A percentile compares a stretch with the other conserved stretches of the same genome.
phyloP scores from a whole-genome alignment of 2,888 invertebrate species.

The Netelia melanura region DNA sequence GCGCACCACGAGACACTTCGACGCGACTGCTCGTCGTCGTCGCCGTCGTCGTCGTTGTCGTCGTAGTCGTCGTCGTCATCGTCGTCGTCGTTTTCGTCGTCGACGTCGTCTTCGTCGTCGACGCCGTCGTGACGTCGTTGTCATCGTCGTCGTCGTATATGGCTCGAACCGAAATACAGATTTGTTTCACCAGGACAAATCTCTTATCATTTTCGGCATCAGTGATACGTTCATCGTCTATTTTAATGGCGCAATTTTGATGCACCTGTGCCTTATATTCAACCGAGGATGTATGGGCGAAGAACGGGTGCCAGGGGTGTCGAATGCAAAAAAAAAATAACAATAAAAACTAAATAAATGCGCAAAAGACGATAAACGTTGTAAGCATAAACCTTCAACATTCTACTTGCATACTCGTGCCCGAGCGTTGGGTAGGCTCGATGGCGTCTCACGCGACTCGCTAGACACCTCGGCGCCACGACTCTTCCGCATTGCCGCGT shows the following conservation, averaged over 20 bases:
- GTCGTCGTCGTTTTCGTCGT: background rate
- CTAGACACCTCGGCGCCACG: conserved; percentile 73
- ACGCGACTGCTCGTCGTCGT: conserved; percentile 24
- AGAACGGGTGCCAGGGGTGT: conserved; percentile 9
- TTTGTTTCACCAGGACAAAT: conserved; percentile 10
- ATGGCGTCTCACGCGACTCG: conserved; percentile 74
- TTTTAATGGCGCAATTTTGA: background rate
- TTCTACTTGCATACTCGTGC: conserved; percentile 41
- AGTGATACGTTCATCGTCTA: background rate
- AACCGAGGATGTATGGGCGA: background rate
- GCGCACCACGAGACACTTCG: conserved; percentile 32
- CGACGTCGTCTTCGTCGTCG: conserved; percentile 33
- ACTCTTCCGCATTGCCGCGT: conserved; percentile 74
- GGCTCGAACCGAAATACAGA: conserved; percentile 14
- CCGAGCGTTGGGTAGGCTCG: conserved; percentile 66
- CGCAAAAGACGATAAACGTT: conserved; percentile 35
- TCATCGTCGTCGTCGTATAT: background rate
- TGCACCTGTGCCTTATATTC: background rate
- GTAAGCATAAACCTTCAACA: conserved; percentile 32
- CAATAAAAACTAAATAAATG: background rate
- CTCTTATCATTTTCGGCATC: background rate
- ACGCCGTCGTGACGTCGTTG: conserved; percentile 22
- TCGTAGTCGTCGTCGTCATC: background rate
- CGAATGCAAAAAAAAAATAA: conserved; percentile 37
- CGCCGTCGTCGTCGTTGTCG: conserved; percentile 6